These are phyloP conservation scores for Scaptomyza hsui DNA, from an alignment of 1,140 invertebrate species.

Conservation along the genomic window DNA sequence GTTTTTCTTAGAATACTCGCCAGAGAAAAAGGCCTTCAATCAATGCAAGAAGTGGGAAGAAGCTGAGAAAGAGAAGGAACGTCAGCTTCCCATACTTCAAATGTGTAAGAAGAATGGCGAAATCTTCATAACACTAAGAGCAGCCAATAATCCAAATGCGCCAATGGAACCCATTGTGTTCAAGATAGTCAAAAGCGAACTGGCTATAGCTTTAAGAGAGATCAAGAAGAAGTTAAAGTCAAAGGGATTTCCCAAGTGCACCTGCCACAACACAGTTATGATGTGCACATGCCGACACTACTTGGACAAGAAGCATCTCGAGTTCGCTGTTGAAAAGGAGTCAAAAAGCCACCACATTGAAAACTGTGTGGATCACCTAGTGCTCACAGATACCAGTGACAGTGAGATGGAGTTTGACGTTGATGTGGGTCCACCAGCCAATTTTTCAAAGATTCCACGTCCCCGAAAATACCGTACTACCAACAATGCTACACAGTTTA, in stretches of 20 bases:
- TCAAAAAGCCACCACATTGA: constrained; percentile 48
- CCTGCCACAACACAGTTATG: constrained; percentile 64
- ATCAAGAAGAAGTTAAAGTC: constrained; percentile 66
- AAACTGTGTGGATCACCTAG: constrained; percentile 45
- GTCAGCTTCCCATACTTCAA: constrained; percentile 54
- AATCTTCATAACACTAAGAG: constrained; percentile 65
- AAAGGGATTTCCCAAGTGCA: constrained; percentile 67
- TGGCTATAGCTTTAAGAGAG: constrained; percentile 44
- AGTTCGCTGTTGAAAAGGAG: constrained; percentile 50
- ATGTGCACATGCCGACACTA: constrained; percentile 60
- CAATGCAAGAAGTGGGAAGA: constrained; percentile 22
- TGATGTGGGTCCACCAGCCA: constrained; percentile 66
- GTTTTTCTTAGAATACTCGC: constrained; percentile 60
- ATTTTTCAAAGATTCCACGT: constrained; percentile 23
- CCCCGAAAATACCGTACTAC: neutral
- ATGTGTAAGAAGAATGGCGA: constrained; percentile 70
- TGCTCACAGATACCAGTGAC: constrained; percentile 73
- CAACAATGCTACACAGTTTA: constrained; percentile 56
- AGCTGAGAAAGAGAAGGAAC: constrained; percentile 10
- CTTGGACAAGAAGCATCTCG: constrained; percentile 54
- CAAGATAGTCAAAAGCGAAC: constrained; percentile 64
- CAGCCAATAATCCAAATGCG: constrained; percentile 19
- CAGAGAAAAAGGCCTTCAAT: constrained; percentile 15
- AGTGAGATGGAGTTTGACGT: constrained; percentile 77
- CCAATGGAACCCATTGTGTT: constrained; percentile 67